A percentile compares a stretch with the other conserved stretches of the same genome.
Conservation (phyloP, 2,113 vertebrate species). For the Dicentrarchus labrax region DNA sequence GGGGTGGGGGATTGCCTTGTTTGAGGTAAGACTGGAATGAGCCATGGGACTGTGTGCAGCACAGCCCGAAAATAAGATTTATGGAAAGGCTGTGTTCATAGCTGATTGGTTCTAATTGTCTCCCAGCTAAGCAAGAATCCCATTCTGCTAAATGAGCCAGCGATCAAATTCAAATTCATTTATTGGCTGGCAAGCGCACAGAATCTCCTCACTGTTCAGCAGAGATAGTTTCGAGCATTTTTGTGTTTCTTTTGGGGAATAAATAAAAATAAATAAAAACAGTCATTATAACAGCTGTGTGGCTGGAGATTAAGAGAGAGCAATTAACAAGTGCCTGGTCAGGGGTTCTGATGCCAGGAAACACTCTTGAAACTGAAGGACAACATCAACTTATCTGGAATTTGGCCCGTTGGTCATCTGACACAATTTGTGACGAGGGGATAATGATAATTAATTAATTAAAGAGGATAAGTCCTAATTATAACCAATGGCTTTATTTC, state of each 20-base stretch:
- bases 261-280: slow-evolving; percentile 25
- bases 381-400: not conserved
- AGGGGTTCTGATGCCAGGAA: slow-evolving; percentile 16
- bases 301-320: slow-evolving; percentile 43
- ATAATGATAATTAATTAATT: not conserved
- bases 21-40: slow-evolving; percentile 51
- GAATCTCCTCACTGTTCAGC: slow-evolving; percentile 39
- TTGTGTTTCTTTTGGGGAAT: slow-evolving; percentile 18
- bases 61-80: slow-evolving; percentile 64
- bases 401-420: not conserved
- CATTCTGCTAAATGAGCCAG: slow-evolving; percentile 69
- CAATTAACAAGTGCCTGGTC: slow-evolving; percentile 41
- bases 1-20: slow-evolving; percentile 12
- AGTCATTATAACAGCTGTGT: slow-evolving; percentile 42
- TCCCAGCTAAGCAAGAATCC: slow-evolving; percentile 69
- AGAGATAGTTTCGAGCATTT: slow-evolving; percentile 33
- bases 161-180: slow-evolving; percentile 70
- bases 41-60: slow-evolving; percentile 35
- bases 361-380: not conserved
- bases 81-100: slow-evolving; percentile 67
- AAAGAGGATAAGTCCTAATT: too few relatives aligned
- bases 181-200: slow-evolving; percentile 51
- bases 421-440: not conserved
- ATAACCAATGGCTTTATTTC: too few relatives aligned
- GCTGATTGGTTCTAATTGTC: slow-evolving; percentile 76